phyloP scores from a whole-genome alignment of 2,113 vertebrate genomes.

The Micronycteris hirsuta region DNA sequence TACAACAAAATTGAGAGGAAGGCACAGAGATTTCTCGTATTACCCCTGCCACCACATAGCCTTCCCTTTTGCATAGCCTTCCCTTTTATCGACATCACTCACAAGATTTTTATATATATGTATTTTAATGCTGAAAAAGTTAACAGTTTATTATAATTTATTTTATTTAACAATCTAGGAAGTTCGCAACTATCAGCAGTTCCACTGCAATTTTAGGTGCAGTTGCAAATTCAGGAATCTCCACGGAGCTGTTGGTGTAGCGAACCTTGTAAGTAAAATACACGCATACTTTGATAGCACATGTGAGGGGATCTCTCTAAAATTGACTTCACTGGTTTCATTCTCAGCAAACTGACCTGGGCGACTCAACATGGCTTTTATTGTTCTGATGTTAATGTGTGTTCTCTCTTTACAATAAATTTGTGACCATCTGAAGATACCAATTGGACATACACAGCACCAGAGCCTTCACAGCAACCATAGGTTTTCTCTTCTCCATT shows the following conservation, averaged over 20 bases:
- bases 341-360: conserved; percentile 97
- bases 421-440: conserved; percentile 84
- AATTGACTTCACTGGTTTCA: conserved; percentile 99
- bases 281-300: conserved; percentile 99
- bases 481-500: conserved; percentile 98
- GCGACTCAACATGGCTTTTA: conserved; percentile 98
- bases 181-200: conserved; percentile 99
- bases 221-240: conserved; percentile 98
- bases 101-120: not conserved
- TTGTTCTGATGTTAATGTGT: conserved; percentile 97
- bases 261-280: conserved; percentile 99
- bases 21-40: too few species aligned
- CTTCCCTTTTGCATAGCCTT: too few species aligned
- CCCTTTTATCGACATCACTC: not conserved
- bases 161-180: conserved; percentile 99
- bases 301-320: conserved; percentile 98
- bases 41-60: too few species aligned
- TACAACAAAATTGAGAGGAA: too few species aligned
- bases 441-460: conserved; percentile 98
- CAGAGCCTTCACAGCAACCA: conserved; percentile 97
- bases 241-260: conserved; percentile 98
- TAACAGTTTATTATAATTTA: conserved; percentile 88
- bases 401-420: conserved; percentile 94
- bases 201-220: conserved; percentile 99
- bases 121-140: conserved; percentile 85